Base-by-base conservation (phyloP, 2,888 invertebrate genomes). In the Eristalinus aeneus region DNA sequence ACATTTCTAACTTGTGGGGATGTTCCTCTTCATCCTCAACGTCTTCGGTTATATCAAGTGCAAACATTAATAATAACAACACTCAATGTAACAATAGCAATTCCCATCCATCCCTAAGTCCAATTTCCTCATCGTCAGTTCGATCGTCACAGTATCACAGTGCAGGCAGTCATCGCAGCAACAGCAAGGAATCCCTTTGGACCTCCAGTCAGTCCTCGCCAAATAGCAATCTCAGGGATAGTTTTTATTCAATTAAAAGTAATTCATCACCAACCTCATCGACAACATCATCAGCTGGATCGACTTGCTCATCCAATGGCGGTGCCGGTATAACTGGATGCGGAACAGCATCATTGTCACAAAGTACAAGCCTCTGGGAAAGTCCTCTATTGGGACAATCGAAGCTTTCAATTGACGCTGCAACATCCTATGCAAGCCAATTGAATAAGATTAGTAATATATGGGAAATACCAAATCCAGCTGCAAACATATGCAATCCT, bases 171-270 rank as follows among this genome's bases (percentile, higher is more conserved):
- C 89, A 90, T 88, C 90, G 90, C 88, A 91, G 91, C 87, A 91
- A 92, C 88, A 91, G 92, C 89, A 93, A 93, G 89, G 93, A 93
- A 88, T 90, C 91, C 80, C 90, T 93, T 32, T 92, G 92, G 92
- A 90, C 91, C 16, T 90, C 90, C 71, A 89, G 90, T 71, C 92
- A 92, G 88, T 90, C 90, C 34, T 92, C 92, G 82, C 92, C 92
- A 85, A 90, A 89, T 75, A 90, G 89, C 81, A 89, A 90, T 89
- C 90, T 90, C 89, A 90, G 89, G 89, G 90, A 91, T 88, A 90
- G 88, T 87, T 90, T 89, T 88, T 89, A 89, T 79, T 88, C 88
- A 61, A 71, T 83, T 64, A 89, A 89, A 54, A 88, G 84, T n/a
- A 87, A 87, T 61, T 71, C 82, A 72, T 87, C 87, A 71, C 87